These are phyloP conservation scores for Hemiprocne comata DNA, from an alignment of 2,113 vertebrate genomes.

Conservation along the genomic window DNA sequence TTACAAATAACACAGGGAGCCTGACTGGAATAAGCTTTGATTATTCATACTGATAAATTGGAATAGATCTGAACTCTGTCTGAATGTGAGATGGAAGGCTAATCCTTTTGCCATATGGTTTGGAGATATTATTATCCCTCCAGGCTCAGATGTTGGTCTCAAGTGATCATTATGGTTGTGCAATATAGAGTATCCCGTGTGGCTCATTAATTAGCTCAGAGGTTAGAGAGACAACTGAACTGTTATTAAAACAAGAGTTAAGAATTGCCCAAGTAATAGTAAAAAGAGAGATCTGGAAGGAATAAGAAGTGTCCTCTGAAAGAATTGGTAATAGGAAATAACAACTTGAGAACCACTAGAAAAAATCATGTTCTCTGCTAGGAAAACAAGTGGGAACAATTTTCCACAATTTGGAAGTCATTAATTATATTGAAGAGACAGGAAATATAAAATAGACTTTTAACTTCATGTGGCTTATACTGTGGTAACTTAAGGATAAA, in stretches of 20 bases:
- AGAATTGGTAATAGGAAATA: not conserved
- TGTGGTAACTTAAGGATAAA: not conserved
- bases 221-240: not conserved
- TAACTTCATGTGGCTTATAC: not conserved
- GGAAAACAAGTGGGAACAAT: slow-evolving; percentile 15
- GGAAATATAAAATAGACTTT: not conserved
- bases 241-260: not conserved
- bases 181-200: not conserved
- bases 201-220: slow-evolving; percentile 24
- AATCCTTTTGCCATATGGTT: not conserved
- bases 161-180: not conserved
- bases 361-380: not conserved
- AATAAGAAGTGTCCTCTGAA: not conserved
- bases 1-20: not conserved
- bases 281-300: not conserved
- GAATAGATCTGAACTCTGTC: not conserved
- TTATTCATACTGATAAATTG: slow-evolving; percentile 35
- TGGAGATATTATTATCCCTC: not conserved
- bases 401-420: not conserved
- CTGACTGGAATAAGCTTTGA: not conserved
- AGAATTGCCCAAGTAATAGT: not conserved
- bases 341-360: not conserved
- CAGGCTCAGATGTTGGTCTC: not conserved
- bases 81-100: not conserved
- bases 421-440: slow-evolving; percentile 1